Evolutionary conservation across 2,888 invertebrate species (phyloP).

Genomic region (Calameuta pallipes): DNA sequence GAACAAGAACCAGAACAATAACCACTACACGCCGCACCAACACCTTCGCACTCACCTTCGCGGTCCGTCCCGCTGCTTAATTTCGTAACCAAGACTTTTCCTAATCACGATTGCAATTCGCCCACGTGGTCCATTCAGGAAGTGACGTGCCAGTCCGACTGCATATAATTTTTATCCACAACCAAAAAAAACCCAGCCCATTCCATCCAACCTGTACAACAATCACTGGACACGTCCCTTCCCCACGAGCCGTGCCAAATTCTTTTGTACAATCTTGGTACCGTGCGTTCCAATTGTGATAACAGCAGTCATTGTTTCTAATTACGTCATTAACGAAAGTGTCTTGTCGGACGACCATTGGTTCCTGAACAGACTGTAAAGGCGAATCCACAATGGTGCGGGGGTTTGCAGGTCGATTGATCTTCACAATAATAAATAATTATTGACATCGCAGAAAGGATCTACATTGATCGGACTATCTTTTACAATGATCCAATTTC

Average conservation of each 20-base stretch:
- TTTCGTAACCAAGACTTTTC: not conserved
- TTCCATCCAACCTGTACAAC: conserved; percentile 14
- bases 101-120: not conserved
- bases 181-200: not conserved
- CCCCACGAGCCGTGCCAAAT: not conserved
- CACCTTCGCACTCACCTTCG: conserved; percentile 65
- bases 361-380: conserved; percentile 3
- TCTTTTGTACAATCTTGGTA: not conserved
- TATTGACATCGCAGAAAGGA: not conserved
- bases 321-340: not conserved
- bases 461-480: too few species aligned
- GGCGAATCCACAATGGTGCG: conserved; percentile 65
- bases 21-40: conserved; percentile 64
- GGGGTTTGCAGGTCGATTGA: conserved; percentile 37
- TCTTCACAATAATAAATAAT: not conserved
- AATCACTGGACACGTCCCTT: not conserved
- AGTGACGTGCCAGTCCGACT: not conserved
- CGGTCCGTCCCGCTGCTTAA: conserved; percentile 59
- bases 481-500: too few species aligned
- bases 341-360: conserved; percentile 35
- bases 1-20: conserved; percentile 62
- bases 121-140: not conserved
- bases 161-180: not conserved
- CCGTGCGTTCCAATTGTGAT: not conserved
- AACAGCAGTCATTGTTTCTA: not conserved